phyloP scores from a whole-genome alignment of 2,888 invertebrate species.

The Ctenicera cuprea region DNA sequence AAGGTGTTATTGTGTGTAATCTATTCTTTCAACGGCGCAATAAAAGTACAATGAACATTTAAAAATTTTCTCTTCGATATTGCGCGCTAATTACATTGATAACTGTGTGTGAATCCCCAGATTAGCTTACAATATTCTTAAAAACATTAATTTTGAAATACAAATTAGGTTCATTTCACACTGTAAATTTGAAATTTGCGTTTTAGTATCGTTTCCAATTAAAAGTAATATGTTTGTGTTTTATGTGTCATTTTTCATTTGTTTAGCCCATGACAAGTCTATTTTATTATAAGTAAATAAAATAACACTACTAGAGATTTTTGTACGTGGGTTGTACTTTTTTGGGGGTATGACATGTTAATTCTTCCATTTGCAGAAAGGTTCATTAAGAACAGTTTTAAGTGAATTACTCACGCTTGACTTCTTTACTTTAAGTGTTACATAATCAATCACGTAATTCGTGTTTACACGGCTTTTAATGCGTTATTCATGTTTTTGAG shows the following conservation, averaged over 20 bases:
- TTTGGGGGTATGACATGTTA: not conserved
- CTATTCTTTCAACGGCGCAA: too few species aligned
- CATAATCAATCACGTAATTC: not conserved
- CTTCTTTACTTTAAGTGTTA: not conserved
- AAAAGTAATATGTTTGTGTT: not conserved
- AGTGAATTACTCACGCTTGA: not conserved
- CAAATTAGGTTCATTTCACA: constrained; percentile 5
- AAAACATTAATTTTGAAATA: not conserved
- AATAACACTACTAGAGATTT: not conserved
- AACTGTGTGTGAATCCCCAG: not conserved
- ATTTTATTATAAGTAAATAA: not conserved
- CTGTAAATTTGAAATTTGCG: not conserved
- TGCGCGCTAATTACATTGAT: too few species aligned
- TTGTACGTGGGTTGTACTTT: not conserved
- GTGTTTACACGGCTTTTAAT: too few species aligned
- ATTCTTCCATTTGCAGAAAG: not conserved
- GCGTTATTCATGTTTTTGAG: not conserved
- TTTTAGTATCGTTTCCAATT: too few species aligned
- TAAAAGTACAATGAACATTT: too few species aligned
- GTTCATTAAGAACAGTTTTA: constrained; percentile 7
- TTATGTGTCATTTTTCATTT: not conserved
- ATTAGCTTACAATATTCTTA: not conserved
- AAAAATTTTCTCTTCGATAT: too few species aligned
- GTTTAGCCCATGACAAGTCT: too few species aligned
- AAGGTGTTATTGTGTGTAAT: too few species aligned